A percentile compares a stretch with the other conserved stretches of the same genome.
Conservation (phyloP, 2,797 vertebrate genomes). For the Darevskia nairensis region DNA sequence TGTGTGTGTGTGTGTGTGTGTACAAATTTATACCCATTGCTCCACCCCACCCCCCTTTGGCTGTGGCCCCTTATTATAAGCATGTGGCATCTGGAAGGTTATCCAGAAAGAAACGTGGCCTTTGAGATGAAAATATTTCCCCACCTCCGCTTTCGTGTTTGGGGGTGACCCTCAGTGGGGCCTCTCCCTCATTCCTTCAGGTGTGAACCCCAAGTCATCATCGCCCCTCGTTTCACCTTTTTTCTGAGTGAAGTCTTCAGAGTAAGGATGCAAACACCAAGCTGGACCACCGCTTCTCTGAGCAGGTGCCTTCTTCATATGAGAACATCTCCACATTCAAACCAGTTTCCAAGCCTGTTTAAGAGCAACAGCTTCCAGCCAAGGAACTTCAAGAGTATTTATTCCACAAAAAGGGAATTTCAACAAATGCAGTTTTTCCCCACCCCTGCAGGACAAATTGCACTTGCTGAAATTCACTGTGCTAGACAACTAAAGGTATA, state of each 20-base stretch:
- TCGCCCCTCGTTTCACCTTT: background rate
- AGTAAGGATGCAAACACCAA: background rate
- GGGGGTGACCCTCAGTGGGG: background rate
- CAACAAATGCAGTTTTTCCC: background rate
- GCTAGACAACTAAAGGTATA: background rate
- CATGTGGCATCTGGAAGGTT: too few species aligned
- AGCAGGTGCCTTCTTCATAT: background rate
- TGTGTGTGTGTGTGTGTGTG: too few species aligned
- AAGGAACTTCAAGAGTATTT: background rate
- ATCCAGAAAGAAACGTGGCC: too few species aligned
- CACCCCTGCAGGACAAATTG: background rate
- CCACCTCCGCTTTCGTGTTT: background rate
- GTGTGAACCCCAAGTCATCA: background rate
- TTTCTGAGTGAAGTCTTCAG: background rate
- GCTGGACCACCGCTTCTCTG: background rate
- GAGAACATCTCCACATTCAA: background rate
- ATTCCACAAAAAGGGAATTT: background rate
- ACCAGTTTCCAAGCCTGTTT: background rate
- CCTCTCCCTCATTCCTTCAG: background rate
- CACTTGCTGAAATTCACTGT: background rate
- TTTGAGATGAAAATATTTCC: too few species aligned
- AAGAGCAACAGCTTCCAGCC: background rate
- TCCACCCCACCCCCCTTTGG: too few species aligned
- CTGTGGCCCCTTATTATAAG: too few species aligned
- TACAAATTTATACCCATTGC: too few species aligned